Percentiles rank a stretch among this genome's conserved stretches.
phyloP scores from a whole-genome alignment of 2,797 vertebrate genomes.

The Steatocranus sp. region DNA sequence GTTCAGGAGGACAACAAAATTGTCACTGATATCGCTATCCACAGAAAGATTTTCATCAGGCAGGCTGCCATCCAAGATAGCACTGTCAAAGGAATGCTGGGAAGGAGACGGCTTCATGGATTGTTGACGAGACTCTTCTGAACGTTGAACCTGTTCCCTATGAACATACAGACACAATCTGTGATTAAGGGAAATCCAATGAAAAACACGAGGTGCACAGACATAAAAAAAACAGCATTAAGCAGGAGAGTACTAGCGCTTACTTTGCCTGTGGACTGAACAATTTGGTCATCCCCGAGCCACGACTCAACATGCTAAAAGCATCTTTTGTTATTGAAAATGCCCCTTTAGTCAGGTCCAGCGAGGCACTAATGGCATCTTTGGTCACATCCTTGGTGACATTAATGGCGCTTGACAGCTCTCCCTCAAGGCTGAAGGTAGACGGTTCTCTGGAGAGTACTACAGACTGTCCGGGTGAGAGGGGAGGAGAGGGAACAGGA shows the following conservation, averaged over 20 bases:
- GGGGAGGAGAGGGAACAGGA: slow-evolving; percentile 52
- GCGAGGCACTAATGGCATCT: slow-evolving; percentile 87
- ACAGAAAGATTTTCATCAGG: slow-evolving; percentile 89
- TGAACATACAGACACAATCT: not conserved
- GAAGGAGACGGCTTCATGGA: slow-evolving; percentile 86
- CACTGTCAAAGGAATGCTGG: slow-evolving; percentile 91
- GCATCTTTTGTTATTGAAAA: slow-evolving; percentile 92
- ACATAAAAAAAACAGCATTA: not conserved
- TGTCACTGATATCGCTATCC: slow-evolving; percentile 89
- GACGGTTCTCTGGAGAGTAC: slow-evolving; percentile 56
- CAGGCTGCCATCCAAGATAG: slow-evolving; percentile 84
- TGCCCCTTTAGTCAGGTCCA: slow-evolving; percentile 95
- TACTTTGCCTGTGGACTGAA: slow-evolving; percentile 74
- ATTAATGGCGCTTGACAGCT: slow-evolving; percentile 85
- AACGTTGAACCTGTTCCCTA: slow-evolving; percentile 79
- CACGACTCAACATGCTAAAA: slow-evolving; percentile 85
- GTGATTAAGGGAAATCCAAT: not conserved
- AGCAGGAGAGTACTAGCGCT: slow-evolving; percentile 19
- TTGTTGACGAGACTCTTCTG: slow-evolving; percentile 81
- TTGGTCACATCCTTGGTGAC: slow-evolving; percentile 92
- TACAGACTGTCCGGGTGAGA: slow-evolving; percentile 55
- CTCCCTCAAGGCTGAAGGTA: slow-evolving; percentile 85
- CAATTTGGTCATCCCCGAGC: slow-evolving; percentile 90
- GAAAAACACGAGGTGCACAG: slow-evolving; percentile 10
- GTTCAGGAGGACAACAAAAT: slow-evolving; percentile 86